These are phyloP conservation scores for Acanthosoma haemorrhoidale DNA, from an alignment of 2,888 invertebrate genomes.

Conservation along the genomic window DNA sequence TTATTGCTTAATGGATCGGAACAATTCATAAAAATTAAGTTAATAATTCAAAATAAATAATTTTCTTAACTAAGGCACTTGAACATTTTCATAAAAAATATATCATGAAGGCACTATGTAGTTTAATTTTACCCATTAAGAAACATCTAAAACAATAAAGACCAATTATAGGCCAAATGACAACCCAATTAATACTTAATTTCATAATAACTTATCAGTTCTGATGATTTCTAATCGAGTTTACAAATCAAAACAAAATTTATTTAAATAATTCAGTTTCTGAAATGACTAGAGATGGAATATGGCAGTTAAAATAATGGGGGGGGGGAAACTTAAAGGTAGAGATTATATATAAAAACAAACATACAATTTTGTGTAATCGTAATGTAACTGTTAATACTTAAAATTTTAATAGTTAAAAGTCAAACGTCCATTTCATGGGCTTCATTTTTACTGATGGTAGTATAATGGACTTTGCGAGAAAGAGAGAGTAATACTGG, in stretches of 20 bases:
- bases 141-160: too few species aligned
- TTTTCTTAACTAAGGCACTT: too few species aligned
- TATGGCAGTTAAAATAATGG: slow-evolving; percentile 2
- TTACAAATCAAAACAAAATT: neutral
- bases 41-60: too few species aligned
- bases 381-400: too few species aligned
- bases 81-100: too few species aligned
- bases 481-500: slow-evolving; percentile 61
- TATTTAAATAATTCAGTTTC: neutral
- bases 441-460: slow-evolving; percentile 58
- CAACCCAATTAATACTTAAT: neutral
- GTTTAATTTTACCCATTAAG: too few species aligned
- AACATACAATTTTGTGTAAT: too few species aligned
- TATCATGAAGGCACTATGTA: too few species aligned
- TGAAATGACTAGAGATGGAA: neutral
- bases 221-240: neutral
- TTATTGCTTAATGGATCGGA: too few species aligned
- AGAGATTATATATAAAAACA: too few species aligned
- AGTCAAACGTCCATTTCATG: slow-evolving; percentile 47
- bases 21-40: too few species aligned
- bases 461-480: slow-evolving; percentile 67
- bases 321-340: neutral
- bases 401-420: neutral
- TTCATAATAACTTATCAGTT: neutral
- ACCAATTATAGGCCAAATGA: too few species aligned